Conservation (phyloP, 2,113 vertebrate species). For the Elachura formosa region DNA sequence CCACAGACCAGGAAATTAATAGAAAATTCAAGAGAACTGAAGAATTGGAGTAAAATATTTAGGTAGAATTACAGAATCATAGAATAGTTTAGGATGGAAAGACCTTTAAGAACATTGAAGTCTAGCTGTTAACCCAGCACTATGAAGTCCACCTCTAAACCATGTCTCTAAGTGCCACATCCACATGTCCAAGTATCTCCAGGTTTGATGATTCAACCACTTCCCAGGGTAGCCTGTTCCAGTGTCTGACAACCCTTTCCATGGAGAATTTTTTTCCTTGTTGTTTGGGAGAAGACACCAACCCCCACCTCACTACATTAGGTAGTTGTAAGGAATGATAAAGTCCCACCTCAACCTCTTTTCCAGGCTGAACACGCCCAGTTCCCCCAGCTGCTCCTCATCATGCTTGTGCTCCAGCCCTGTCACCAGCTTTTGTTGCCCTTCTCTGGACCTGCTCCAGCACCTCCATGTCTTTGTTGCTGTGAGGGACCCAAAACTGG, state of each 20-base stretch:
- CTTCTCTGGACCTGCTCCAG: background rate
- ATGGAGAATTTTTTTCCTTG: background rate
- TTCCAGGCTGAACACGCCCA: background rate
- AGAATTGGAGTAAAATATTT: background rate
- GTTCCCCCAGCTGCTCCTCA: background rate
- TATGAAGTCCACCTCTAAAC: background rate
- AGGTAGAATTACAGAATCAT: background rate
- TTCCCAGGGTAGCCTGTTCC: background rate
- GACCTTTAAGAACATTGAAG: background rate
- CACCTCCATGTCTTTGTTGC: background rate
- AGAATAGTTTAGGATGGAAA: background rate
- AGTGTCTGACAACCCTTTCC: background rate
- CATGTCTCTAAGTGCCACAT: background rate
- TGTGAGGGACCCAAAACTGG: background rate
- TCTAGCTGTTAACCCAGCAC: background rate
- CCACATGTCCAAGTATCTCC: background rate
- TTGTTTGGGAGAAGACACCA: background rate
- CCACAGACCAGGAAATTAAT: background rate
- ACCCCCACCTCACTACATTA: background rate
- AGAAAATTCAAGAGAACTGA: background rate
- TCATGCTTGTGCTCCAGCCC: background rate
- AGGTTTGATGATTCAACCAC: background rate
- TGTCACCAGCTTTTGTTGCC: background rate
- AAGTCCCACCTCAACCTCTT: background rate
- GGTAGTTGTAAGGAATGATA: background rate